Base-by-base conservation (phyloP, 64 coral and sea anemone species). In the Orbicella faveolata region DNA sequence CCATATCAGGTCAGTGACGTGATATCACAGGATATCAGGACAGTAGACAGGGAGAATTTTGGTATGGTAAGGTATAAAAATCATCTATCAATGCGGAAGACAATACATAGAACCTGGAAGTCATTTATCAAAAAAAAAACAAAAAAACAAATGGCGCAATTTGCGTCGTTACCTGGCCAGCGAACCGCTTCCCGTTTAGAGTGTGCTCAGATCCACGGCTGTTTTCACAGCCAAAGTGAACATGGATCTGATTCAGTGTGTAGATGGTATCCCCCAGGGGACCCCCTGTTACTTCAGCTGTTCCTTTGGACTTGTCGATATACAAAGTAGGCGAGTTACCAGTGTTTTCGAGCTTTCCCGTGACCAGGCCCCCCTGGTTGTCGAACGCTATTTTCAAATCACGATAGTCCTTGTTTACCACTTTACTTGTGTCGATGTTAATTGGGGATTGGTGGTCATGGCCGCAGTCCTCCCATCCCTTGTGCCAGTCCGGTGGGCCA, bases 161-260 rank as follows among this genome's bases (percentile, higher is more conserved):
- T 55, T 55, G 20, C n/a, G 4, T 80, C 54, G 11, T 75, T 84
- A 84, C 82, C 82, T 84, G 63, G 3, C 63, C 63, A 20, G 82
- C 18, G 11, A 52, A 33, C 8, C 12, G 63, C 39, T 65, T 84
- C 3, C 82, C 64, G 36, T 70, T 25, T 37, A 23, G 10, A 3
- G 35, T 84, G 11, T 84, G 64, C 39, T 84, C 82, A 37, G 82
- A 84, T 16, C 82, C 82, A 6, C 63, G 63, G 21, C n/a, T n/a
- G 11, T 84, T 72, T 20, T 2, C 23, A 84, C 82, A 84, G 36
- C 82, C 82, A 72, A 84, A 84, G 35, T 84, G 82, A 52, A 84
- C 64, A 84, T 84, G 82, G 23, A 84, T 72, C 64, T 84, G 82
- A 5, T 69, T 70, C 65, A 84, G 39, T 0, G 9, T 26, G 82